Evolutionary conservation across 1,140 invertebrate genomes (phyloP), one percentile per base, ranked within the genome.

Genomic region (Maconellicoccus hirsutus): DNA sequence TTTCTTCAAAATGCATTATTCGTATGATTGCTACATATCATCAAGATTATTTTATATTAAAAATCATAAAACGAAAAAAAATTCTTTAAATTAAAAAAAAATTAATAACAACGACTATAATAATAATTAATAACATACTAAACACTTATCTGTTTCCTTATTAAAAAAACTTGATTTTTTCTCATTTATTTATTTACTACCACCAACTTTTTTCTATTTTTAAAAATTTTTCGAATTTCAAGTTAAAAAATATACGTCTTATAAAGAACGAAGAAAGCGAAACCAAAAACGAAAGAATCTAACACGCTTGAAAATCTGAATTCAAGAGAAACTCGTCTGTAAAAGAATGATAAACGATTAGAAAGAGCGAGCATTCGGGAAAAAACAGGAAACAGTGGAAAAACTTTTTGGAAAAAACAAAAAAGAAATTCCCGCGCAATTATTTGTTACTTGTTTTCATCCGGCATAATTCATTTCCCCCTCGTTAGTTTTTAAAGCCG

Each of bases 381-480:
- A 66, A 66, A 66, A 66, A 66, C 25, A 66, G 25, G 25, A 66
- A 66, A 66, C 25, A 16, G 21, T 25, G 25, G 25, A 66, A 66
- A 66, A 66, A 66, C 61, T 66, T 66, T 66, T 66, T 66, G 61
- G 61, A 66, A 66, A 66, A 66, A 66, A 26, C 21, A 66, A 66
- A 26, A 23, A 66, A 66, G 61, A 66, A 66, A 66, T 66, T 66
- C 61, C 25, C 21, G 61, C 61, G 61, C 61, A 66, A 66, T 66
- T 66, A 66, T 66, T 66, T 66, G 61, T 66, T 66, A 66, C 61
- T 66, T 66, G 61, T 66, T 66, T 66, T 66, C 61, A 66, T 66
- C 61, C 61, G 61, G 61, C 25, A 66, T 66, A 66, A 66, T 66
- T 66, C 61, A 66, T 66, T 66, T 66, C 61, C 61, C 61, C 61